phyloP scores from a whole-genome alignment of 2,888 invertebrate species.

The Calliopum simillimum region DNA sequence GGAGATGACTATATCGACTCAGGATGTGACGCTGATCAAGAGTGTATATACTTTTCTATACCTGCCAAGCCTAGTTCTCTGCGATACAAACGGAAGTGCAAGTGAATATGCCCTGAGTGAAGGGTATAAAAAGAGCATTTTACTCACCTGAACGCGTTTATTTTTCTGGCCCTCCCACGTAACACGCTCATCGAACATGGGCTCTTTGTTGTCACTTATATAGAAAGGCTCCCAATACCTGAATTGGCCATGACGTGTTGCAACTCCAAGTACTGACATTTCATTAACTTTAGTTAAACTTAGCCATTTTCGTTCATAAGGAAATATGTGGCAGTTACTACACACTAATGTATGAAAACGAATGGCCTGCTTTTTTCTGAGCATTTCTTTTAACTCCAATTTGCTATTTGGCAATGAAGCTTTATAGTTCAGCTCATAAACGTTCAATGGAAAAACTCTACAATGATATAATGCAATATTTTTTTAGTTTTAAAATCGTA shows the following conservation, averaged over 20 bases:
- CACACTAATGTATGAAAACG: slow-evolving; percentile 51
- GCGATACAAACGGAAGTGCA: no score
- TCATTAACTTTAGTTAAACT: slow-evolving; percentile 33
- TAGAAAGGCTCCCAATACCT: slow-evolving; percentile 92
- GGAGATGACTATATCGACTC: no score
- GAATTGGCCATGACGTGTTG: slow-evolving; percentile 77
- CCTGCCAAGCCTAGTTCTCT: no score
- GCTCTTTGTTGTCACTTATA: slow-evolving; percentile 88
- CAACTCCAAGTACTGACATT: slow-evolving; percentile 73
- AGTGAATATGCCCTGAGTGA: no score
- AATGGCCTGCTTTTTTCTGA: slow-evolving; percentile 42
- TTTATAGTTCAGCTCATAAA: slow-evolving; percentile 52
- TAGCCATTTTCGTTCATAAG: slow-evolving; percentile 48
- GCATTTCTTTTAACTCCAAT: slow-evolving; percentile 49
- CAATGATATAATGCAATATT: background rate
- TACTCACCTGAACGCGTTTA: slow-evolving; percentile 59
- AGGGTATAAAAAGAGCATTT: background rate
- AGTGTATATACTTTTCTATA: no score
- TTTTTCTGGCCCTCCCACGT: slow-evolving; percentile 87
- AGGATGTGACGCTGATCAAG: no score
- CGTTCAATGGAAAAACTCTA: slow-evolving; percentile 54
- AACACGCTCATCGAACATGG: slow-evolving; percentile 88
- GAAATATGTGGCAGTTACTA: slow-evolving; percentile 49
- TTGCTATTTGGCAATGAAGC: slow-evolving; percentile 53
- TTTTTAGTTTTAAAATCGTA: no score